Conservation (phyloP, 2,888 invertebrate genomes). For the Agrilus biguttatus region DNA sequence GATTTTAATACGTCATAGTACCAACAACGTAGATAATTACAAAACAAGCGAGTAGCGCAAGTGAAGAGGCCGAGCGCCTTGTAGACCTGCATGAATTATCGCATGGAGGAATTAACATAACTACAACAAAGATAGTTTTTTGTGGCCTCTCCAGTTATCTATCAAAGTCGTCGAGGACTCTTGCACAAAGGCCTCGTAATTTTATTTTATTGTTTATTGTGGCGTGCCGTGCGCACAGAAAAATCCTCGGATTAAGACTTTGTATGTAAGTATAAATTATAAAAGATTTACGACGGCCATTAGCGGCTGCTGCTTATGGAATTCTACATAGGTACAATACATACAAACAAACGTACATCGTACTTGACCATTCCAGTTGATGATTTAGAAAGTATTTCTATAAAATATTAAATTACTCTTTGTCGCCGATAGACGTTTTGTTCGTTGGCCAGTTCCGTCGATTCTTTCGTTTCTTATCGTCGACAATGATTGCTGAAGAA, state of each 20-base stretch:
- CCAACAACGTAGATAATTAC: slow-evolving; percentile 14
- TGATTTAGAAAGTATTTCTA: too few relatives aligned
- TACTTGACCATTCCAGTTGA: too few relatives aligned
- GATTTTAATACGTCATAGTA: neutral
- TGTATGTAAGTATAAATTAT: slow-evolving; percentile 14
- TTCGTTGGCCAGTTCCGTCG: too few relatives aligned
- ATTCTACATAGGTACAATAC: too few relatives aligned
- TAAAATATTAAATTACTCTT: too few relatives aligned
- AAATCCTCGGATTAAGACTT: slow-evolving; percentile 14
- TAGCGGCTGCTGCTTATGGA: slow-evolving; percentile 7
- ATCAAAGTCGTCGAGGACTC: slow-evolving; percentile 18
- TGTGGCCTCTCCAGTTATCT: slow-evolving; percentile 24
- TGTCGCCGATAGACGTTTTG: too few relatives aligned
- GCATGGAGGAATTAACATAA: slow-evolving; percentile 24
- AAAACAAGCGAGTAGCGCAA: slow-evolving; percentile 17
- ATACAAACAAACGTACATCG: too few relatives aligned
- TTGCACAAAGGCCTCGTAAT: slow-evolving; percentile 7
- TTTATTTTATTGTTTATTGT: slow-evolving; percentile 13
- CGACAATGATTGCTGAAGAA: too few relatives aligned
- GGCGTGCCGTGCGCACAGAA: slow-evolving; percentile 9
- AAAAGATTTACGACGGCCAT: slow-evolving; percentile 13
- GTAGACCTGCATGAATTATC: slow-evolving; percentile 22
- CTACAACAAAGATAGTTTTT: slow-evolving; percentile 24
- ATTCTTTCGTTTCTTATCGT: too few relatives aligned
- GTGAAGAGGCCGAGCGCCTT: slow-evolving; percentile 7